These are phyloP conservation scores for Ophion obscuratus DNA, from an alignment of 2,888 invertebrate genomes.

Conservation along the genomic window DNA sequence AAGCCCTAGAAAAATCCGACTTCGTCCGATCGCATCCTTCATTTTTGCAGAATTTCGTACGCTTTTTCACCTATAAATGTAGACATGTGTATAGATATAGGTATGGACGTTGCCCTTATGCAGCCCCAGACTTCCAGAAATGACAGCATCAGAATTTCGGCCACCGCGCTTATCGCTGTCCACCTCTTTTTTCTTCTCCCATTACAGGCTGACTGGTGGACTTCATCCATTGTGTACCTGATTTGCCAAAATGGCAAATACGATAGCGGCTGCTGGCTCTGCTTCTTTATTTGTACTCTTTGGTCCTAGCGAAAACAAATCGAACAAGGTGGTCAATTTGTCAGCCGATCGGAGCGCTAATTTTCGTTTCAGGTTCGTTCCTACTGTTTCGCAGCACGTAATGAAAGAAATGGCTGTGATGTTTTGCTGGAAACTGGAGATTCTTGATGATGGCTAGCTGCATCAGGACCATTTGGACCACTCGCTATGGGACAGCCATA, in stretches of 20 bases:
- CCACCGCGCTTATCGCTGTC: constrained; percentile 46
- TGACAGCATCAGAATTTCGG: constrained; percentile 36
- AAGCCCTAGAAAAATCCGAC: constrained; percentile 70
- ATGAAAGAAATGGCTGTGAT: no score
- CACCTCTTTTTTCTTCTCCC: background rate
- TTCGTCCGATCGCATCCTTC: constrained; percentile 72
- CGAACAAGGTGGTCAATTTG: background rate
- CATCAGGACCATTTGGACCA: no score
- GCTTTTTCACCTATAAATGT: constrained; percentile 10
- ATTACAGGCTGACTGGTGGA: background rate
- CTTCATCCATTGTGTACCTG: background rate
- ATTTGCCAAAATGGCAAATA: constrained; percentile 3
- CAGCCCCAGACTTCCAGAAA: constrained; percentile 6
- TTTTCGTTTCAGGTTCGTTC: no score
- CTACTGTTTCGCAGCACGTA: no score
- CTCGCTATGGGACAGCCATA: no score
- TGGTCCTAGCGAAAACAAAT: background rate
- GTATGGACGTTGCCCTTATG: background rate
- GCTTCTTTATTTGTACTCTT: background rate
- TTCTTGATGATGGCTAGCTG: no score
- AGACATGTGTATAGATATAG: background rate
- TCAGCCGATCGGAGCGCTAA: background rate
- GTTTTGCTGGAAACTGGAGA: no score
- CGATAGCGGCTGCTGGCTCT: background rate
- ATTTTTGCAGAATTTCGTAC: constrained; percentile 69